phyloP scores from a whole-genome alignment of 2,888 invertebrate species.

The Ectobius pallidus region DNA sequence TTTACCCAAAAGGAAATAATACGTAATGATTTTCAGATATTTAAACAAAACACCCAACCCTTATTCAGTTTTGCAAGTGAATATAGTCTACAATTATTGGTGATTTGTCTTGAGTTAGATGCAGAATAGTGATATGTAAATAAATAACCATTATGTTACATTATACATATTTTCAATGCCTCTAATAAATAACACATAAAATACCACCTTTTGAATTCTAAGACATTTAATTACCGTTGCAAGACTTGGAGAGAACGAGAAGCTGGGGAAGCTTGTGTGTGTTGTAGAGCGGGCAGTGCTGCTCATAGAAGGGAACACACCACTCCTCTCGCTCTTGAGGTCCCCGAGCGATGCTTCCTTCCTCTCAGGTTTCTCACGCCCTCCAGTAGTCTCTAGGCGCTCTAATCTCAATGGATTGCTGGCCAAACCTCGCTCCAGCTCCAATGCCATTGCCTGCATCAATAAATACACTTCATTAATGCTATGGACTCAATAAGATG shows the following conservation, averaged over 20 bases:
- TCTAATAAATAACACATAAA: no score
- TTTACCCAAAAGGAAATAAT: no score
- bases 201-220: no score
- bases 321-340: not conserved
- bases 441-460: conserved; percentile 53
- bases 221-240: no score
- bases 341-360: not conserved
- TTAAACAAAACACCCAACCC: no score
- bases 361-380: not conserved
- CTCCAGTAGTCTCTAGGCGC: conserved; percentile 64
- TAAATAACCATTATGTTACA: no score
- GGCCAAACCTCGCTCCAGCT: conserved; percentile 65
- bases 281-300: not conserved
- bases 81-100: no score
- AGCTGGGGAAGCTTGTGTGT: not conserved
- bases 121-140: no score
- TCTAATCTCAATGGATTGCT: conserved; percentile 74
- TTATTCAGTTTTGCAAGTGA: no score
- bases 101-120: no score
- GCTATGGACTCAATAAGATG: not conserved
- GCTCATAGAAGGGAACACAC: not conserved
- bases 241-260: not conserved
- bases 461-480: not conserved
- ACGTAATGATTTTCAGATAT: no score
- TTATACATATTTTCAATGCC: no score